Percentiles rank a stretch among this genome's conserved stretches.
phyloP scores from a whole-genome alignment of 2,888 invertebrate species.

The Ichneumon xanthorius region DNA sequence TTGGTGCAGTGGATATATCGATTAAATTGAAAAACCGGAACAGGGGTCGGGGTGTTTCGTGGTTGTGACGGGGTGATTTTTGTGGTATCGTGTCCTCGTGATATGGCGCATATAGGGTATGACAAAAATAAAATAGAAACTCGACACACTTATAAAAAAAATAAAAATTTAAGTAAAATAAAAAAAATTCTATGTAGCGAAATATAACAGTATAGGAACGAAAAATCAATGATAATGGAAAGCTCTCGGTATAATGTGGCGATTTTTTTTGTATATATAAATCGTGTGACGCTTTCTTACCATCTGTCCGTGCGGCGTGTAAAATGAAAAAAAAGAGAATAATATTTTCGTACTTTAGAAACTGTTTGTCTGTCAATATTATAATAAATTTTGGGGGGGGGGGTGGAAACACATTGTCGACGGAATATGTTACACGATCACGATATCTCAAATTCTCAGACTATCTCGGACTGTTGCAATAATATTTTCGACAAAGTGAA shows the following conservation, averaged over 20 bases:
- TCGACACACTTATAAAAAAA: slow-evolving; percentile 77
- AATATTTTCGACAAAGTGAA: not conserved
- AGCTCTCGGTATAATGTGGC: slow-evolving; percentile 81
- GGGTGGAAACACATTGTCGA: not conserved
- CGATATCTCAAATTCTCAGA: not conserved
- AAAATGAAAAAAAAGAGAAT: slow-evolving; percentile 75
- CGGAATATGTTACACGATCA: not conserved
- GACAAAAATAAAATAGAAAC: slow-evolving; percentile 71
- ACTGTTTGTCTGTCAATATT: slow-evolving; percentile 10
- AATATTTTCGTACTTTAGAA: slow-evolving; percentile 62
- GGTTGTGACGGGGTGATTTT: slow-evolving; percentile 12
- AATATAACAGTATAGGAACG: slow-evolving; percentile 47
- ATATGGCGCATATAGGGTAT: slow-evolving; percentile 67
- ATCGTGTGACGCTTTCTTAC: slow-evolving; percentile 82
- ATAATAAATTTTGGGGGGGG: slow-evolving; percentile 21
- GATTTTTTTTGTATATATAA: slow-evolving; percentile 74
- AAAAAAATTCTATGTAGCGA: slow-evolving; percentile 53
- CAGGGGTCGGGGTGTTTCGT: slow-evolving; percentile 4
- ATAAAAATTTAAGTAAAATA: not conserved
- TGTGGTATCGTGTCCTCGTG: slow-evolving; percentile 37
- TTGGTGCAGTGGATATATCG: slow-evolving; percentile 23
- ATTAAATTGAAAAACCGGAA: slow-evolving; percentile 15
- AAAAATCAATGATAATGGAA: slow-evolving; percentile 75
- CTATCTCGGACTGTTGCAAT: not conserved
- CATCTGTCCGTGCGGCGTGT: slow-evolving; percentile 84